Percentiles rank a stretch among this genome's conserved stretches.
Conservation (phyloP, 2,113 vertebrate species). For the Aldabrachelys gigantea region DNA sequence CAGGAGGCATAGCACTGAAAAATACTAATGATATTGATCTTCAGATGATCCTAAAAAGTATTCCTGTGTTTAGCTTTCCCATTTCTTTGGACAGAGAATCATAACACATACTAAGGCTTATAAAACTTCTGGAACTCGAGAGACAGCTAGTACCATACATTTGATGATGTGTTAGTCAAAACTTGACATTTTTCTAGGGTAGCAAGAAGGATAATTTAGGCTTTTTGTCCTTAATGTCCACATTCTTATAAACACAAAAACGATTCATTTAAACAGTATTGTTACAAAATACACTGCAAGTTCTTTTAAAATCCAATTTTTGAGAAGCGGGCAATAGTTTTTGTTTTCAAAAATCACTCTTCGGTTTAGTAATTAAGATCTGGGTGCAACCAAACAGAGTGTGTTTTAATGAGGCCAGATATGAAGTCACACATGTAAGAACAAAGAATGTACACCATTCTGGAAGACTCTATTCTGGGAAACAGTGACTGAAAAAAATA, state of each 20-base stretch:
- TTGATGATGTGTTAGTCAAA: constrained; percentile 63
- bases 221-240: constrained; percentile 43
- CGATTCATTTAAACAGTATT: constrained; percentile 52
- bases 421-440: not conserved
- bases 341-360: constrained; percentile 33
- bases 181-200: constrained; percentile 57
- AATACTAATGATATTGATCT: constrained; percentile 30
- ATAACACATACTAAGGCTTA: constrained; percentile 46
- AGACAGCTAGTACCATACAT: constrained; percentile 43
- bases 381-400: not conserved
- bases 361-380: constrained; percentile 11
- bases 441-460: not conserved
- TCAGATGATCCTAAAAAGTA: constrained; percentile 21
- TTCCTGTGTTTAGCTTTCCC: constrained; percentile 54
- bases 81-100: constrained; percentile 43
- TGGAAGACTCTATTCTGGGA: not conserved
- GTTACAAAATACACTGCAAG: constrained; percentile 38
- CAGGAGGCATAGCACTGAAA: constrained; percentile 12
- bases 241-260: constrained; percentile 55
- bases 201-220: constrained; percentile 48
- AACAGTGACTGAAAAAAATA: not conserved
- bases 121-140: constrained; percentile 52
- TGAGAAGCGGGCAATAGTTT: not conserved
- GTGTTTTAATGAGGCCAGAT: not conserved
- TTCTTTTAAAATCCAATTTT: constrained; percentile 9